A percentile compares a stretch with the other conserved stretches of the same genome.
These are phyloP conservation scores for Linnaemya vulpina DNA, from an alignment of 2,888 invertebrate species.

Conservation along the genomic window DNA sequence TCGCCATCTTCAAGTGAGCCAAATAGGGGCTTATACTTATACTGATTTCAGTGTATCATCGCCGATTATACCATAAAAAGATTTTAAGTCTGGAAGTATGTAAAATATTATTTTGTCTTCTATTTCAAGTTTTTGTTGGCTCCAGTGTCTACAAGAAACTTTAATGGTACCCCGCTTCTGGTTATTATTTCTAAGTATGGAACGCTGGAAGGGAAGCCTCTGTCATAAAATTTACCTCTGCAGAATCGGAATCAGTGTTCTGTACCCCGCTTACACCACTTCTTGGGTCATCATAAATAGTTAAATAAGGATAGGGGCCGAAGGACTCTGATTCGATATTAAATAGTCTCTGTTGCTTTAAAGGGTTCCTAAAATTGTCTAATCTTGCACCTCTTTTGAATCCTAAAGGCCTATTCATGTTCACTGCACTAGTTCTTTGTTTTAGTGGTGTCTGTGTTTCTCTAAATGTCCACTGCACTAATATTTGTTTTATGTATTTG, in stretches of 20 bases:
- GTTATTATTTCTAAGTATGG: constrained; percentile 25
- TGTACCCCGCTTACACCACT: too few relatives aligned
- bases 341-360: too few relatives aligned
- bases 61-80: constrained; percentile 11
- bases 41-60: constrained; percentile 4
- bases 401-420: not conserved
- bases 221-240: too few relatives aligned
- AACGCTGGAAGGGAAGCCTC: constrained; percentile 15
- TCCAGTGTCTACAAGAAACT: constrained; percentile 24
- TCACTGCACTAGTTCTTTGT: too few relatives aligned
- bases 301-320: not conserved
- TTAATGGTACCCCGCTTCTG: constrained; percentile 15
- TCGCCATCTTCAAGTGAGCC: not conserved
- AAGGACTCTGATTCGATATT: not conserved
- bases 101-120: not conserved
- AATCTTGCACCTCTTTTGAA: not conserved
- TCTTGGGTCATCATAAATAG: not conserved
- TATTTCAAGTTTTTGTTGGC: constrained; percentile 21
- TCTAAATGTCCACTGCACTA: too few relatives aligned
- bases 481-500: too few relatives aligned
- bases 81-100: not conserved
- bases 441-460: too few relatives aligned
- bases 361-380: not conserved
- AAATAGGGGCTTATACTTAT: not conserved
- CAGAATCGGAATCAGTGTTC: too few relatives aligned